These are phyloP conservation scores for Pseudanteris insignis DNA, from an alignment of 2,888 invertebrate species.

Conservation along the genomic window DNA sequence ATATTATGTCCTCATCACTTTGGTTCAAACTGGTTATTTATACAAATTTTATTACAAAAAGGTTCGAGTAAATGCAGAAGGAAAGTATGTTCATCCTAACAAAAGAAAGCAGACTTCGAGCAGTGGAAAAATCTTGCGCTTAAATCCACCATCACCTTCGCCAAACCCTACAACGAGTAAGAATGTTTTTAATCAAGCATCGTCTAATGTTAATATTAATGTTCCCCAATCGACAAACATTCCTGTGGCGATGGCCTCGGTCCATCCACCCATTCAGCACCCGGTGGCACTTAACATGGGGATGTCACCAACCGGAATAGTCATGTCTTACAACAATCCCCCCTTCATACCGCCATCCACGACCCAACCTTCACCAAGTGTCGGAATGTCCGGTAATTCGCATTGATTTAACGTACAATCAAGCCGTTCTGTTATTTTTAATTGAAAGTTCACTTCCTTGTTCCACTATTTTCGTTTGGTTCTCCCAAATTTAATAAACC, in stretches of 20 bases:
- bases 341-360: constrained; percentile 61
- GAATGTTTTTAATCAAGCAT: constrained; percentile 60
- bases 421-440: constrained; percentile 12
- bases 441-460: no score
- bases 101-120: constrained; percentile 76
- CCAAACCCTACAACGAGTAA: constrained; percentile 61
- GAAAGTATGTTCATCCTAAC: constrained; percentile 81
- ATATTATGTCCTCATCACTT: no score
- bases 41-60: not conserved
- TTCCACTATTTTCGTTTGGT: no score
- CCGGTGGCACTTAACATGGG: constrained; percentile 60
- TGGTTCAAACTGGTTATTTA: no score
- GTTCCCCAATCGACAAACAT: constrained; percentile 59
- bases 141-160: constrained; percentile 70
- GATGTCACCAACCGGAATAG: constrained; percentile 62
- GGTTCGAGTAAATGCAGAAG: constrained; percentile 61
- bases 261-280: constrained; percentile 60
- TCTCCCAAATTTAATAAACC: no score
- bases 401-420: constrained; percentile 30
- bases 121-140: constrained; percentile 74
- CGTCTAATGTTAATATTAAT: constrained; percentile 54
- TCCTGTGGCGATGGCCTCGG: constrained; percentile 58
- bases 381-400: constrained; percentile 53
- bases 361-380: constrained; percentile 59
- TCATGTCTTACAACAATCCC: constrained; percentile 60